These are phyloP conservation scores for Phlogophora meticulosa DNA, from an alignment of 2,888 invertebrate species.

Conservation along the genomic window DNA sequence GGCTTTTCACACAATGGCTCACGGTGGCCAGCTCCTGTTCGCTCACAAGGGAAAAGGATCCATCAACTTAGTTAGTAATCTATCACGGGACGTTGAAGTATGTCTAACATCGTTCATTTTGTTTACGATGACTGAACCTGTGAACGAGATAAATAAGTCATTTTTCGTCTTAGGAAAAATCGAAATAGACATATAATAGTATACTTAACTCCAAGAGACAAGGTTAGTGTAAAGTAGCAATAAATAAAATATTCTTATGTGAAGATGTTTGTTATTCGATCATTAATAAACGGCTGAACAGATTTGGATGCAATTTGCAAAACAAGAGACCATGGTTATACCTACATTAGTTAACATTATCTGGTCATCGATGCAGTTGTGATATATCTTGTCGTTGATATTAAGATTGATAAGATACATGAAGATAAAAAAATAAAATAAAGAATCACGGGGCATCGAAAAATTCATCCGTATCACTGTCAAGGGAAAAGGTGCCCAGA, in stretches of 20 bases:
- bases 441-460: too few species aligned
- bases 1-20: slow-evolving; percentile 19
- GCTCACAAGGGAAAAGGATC: slow-evolving; percentile 16
- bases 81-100: slow-evolving; percentile 26
- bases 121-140: slow-evolving; percentile 3
- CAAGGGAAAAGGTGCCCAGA: too few species aligned
- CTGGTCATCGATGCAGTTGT: background rate
- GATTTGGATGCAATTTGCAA: background rate
- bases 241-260: too few species aligned
- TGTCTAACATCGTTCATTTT: slow-evolving; percentile 23
- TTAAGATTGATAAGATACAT: too few species aligned
- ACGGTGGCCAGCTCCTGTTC: slow-evolving; percentile 1
- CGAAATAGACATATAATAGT: background rate
- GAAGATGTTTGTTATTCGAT: background rate
- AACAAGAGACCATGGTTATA: too few species aligned
- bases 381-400: background rate
- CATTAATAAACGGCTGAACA: background rate
- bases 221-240: too few species aligned
- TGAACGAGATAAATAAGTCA: slow-evolving; percentile 1
- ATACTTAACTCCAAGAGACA: too few species aligned
- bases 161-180: slow-evolving; percentile 2
- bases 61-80: slow-evolving; percentile 37
- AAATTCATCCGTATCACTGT: too few species aligned
- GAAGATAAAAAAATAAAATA: too few species aligned
- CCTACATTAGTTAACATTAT: background rate